Evolutionary conservation across 2,797 vertebrate species (phyloP), one percentile per base, ranked within the genome.

Genomic region (Scarus forsteni): DNA sequence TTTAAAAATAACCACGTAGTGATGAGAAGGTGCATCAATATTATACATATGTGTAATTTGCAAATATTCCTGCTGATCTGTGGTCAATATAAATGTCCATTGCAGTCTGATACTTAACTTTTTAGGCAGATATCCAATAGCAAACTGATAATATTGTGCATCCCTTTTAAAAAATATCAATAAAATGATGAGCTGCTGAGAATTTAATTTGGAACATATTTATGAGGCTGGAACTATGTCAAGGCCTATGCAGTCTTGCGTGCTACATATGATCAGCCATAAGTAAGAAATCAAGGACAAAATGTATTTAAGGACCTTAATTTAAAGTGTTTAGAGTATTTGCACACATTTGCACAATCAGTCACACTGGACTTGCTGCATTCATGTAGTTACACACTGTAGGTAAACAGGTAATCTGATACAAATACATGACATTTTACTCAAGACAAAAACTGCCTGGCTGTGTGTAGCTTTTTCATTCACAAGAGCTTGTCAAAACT

Each of bases 291-390:
- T 8, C 2, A 45, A 8, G 44, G 44, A n/a, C 6, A 2, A 13
- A 51, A 6, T 51, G 13, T 13, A 27, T 34, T 8, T 3, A 51
- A 13, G 19, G 50, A 51, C 50, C 27, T 34, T 34, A 51, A 34
- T 51, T 14, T 51, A 34, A 51, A 27, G 19, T 34, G 27, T 34
- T 34, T 14, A 6, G 6, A 10, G 14, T 14, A 38, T 54, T 53
- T 54, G 34, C 58, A 64, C 62, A 73, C 57, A 68, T 65, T 79
- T 75, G 66, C 79, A 76, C 80, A 76, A 70, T 72, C 83, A 44
- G 39, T 38, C 3, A 77, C 60, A 68, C 53, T 54, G 54, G 59
- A 73, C 35, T 53, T 71, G 60, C 49, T 73, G 60, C 53, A 7
- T 61, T 15, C 34, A 48, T 44, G 38, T 27, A 58, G 49, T 19